Evolutionary conservation across 2,888 invertebrate species (phyloP).

Genomic region (Eulithis testata): DNA sequence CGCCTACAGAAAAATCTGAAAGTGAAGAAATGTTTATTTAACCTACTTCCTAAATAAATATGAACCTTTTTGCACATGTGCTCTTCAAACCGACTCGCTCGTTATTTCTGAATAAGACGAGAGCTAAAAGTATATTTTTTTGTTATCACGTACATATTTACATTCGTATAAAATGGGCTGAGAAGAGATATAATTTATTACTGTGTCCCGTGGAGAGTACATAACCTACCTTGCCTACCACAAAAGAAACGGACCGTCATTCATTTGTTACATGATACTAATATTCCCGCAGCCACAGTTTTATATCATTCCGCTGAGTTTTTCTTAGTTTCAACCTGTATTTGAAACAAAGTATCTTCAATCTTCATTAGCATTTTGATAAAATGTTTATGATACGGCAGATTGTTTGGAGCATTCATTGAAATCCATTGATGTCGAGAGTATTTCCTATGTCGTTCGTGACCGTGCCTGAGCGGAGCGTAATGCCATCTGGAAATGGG

Average conservation of each 20-base stretch:
- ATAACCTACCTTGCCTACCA: slow-evolving; percentile 41
- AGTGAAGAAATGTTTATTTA: slow-evolving; percentile 34
- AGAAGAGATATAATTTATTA: slow-evolving; percentile 58
- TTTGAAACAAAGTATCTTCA: slow-evolving; percentile 11
- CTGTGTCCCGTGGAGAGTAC: slow-evolving; percentile 48
- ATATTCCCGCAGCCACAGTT: slow-evolving; percentile 15
- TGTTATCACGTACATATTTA: slow-evolving; percentile 10
- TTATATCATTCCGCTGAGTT: slow-evolving; percentile 14
- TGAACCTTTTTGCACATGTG: slow-evolving; percentile 34
- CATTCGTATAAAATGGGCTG: slow-evolving; percentile 50
- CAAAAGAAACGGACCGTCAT: slow-evolving; percentile 35
- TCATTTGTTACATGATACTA: slow-evolving; percentile 43
- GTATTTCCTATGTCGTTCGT: slow-evolving; percentile 20
- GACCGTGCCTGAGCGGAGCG: slow-evolving; percentile 18
- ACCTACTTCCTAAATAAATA: slow-evolving; percentile 40
- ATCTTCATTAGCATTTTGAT: slow-evolving; percentile 3
- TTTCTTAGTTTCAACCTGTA: background rate
- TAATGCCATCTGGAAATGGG: slow-evolving; percentile 31
- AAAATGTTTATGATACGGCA: background rate
- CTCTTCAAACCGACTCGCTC: slow-evolving; percentile 24
- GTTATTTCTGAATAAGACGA: slow-evolving; percentile 30
- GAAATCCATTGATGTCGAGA: slow-evolving; percentile 34
- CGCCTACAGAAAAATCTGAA: slow-evolving; percentile 32
- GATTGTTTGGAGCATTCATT: slow-evolving; percentile 25
- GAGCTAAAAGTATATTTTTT: slow-evolving; percentile 23